These are phyloP conservation scores for Torymus tubicola DNA, from an alignment of 2,888 invertebrate genomes.

Conservation along the genomic window DNA sequence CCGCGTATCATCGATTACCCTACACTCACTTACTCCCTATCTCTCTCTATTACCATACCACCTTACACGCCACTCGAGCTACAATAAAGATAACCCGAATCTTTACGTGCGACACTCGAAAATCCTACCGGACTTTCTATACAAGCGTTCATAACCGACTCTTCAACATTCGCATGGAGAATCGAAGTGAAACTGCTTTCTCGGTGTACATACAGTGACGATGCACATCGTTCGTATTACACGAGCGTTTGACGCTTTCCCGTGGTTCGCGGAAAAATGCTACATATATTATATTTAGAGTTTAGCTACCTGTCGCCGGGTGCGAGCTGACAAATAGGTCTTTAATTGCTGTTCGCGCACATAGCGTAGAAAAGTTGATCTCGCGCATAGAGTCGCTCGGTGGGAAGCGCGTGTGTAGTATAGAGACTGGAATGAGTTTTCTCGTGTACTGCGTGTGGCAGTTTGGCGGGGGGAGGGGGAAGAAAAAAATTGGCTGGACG, in stretches of 20 bases:
- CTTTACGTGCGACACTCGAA: too few species aligned
- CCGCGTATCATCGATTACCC: too few species aligned
- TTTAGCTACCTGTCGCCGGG: too few species aligned
- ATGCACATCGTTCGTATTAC: slow-evolving; percentile 7
- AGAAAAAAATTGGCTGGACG: too few species aligned
- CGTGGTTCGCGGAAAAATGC: slow-evolving; percentile 34
- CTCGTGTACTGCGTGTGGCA: too few species aligned
- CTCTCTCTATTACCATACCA: too few species aligned
- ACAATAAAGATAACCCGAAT: too few species aligned
- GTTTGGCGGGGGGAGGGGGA: too few species aligned
- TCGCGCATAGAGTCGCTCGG: background rate
- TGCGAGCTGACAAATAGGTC: slow-evolving; percentile 43
- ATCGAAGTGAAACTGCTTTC: slow-evolving; percentile 28
- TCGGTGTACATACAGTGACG: slow-evolving; percentile 1
- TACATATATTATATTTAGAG: too few species aligned
- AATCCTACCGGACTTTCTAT: background rate
- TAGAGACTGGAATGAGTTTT: background rate
- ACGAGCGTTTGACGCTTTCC: background rate
- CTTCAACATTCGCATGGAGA: background rate
- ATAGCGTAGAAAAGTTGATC: slow-evolving; percentile 29
- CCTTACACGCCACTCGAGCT: too few species aligned
- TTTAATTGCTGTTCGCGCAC: slow-evolving; percentile 44
- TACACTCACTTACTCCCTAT: too few species aligned
- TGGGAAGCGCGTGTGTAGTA: background rate
- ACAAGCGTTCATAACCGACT: slow-evolving; percentile 7